Percentiles rank a stretch among this genome's conserved stretches.
These are phyloP conservation scores for Bellardia pandia DNA, from an alignment of 2,888 invertebrate genomes.

Conservation along the genomic window DNA sequence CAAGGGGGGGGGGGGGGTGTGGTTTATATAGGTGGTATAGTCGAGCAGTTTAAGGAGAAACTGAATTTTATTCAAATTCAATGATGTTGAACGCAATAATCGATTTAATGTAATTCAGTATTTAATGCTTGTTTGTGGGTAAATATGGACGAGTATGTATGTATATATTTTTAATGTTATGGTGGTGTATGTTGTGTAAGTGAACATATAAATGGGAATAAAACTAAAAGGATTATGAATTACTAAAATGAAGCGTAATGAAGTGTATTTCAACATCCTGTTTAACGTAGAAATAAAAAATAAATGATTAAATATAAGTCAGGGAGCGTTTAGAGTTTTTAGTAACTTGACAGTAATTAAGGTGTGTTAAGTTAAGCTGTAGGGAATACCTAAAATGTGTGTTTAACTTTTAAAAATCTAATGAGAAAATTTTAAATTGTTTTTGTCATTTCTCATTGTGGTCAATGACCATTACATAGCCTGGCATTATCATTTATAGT, in stretches of 20 bases:
- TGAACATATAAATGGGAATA: not conserved
- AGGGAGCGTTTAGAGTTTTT: constrained; percentile 4
- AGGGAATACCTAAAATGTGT: not conserved
- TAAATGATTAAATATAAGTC: constrained; percentile 9
- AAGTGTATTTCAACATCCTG: constrained; percentile 53
- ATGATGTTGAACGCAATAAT: constrained; percentile 65
- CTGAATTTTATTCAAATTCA: constrained; percentile 57
- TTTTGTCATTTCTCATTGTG: constrained; percentile 15
- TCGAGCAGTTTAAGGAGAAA: constrained; percentile 42
- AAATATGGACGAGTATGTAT: not conserved
- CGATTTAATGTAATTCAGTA: constrained; percentile 61
- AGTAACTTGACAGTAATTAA: not conserved
- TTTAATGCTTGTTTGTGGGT: constrained; percentile 11
- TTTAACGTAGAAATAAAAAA: not conserved
- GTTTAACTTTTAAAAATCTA: not conserved
- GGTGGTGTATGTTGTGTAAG: not conserved
- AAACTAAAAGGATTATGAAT: constrained; percentile 41
- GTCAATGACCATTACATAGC: constrained; percentile 56
- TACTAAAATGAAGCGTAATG: constrained; percentile 50
- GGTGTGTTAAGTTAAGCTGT: constrained; percentile 15
- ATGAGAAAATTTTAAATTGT: not conserved
- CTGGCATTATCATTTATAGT: constrained; percentile 17
- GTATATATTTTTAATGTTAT: not conserved
- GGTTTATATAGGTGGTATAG: constrained; percentile 22
- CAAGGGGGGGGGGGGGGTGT: not conserved